These are phyloP conservation scores for Cydia amplana DNA, from an alignment of 1,140 invertebrate genomes.

Conservation along the genomic window DNA sequence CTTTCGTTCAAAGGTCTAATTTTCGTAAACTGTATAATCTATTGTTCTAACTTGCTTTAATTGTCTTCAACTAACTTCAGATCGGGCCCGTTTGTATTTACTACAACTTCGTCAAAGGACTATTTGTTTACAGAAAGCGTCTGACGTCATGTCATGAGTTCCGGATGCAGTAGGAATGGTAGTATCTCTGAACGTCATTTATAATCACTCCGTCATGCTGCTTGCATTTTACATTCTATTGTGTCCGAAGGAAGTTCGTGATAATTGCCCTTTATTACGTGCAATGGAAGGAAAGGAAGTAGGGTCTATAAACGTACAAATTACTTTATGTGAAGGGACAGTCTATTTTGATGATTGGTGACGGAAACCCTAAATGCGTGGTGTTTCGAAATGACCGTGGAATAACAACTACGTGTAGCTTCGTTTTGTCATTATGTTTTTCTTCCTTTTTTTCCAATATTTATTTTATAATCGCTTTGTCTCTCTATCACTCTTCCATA, in stretches of 20 bases:
- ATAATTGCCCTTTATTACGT: constrained; percentile 55
- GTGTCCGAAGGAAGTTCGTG: constrained; percentile 55
- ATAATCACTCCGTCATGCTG: constrained; percentile 55
- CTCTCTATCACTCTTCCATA: too few relatives aligned
- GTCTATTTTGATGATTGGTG: constrained; percentile 22
- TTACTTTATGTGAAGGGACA: constrained; percentile 46
- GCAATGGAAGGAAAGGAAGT: constrained; percentile 54
- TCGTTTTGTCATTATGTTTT: too few relatives aligned
- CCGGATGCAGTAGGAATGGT: constrained; percentile 1
- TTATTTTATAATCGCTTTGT: too few relatives aligned
- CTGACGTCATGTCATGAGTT: neutral
- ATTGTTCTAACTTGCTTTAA: constrained; percentile 2
- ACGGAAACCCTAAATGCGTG: neutral
- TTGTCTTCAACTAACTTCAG: neutral
- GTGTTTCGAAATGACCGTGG: neutral
- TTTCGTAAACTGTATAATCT: constrained; percentile 1
- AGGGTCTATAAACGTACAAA: constrained; percentile 49
- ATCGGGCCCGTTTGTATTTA: constrained; percentile 26
- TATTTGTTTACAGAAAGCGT: constrained; percentile 7
- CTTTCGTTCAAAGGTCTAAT: neutral
- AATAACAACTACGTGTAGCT: neutral
- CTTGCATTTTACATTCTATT: constrained; percentile 62
- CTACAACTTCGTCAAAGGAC: neutral
- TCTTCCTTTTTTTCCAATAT: too few relatives aligned
- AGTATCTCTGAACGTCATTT: constrained; percentile 49